Conservation (phyloP, 2,888 invertebrate genomes). For the Leucophenga maculata region DNA sequence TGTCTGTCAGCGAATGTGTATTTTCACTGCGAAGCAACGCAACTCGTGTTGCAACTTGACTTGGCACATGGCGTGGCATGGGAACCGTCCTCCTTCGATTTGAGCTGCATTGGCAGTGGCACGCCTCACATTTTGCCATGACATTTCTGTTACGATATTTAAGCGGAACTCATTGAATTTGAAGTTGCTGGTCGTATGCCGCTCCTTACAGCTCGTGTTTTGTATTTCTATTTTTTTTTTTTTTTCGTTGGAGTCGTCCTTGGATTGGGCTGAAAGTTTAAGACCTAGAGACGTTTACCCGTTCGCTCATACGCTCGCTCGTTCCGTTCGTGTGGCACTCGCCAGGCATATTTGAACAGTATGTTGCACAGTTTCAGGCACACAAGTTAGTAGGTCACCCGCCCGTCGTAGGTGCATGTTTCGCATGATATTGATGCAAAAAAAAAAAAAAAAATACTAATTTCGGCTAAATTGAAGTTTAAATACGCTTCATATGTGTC, state of each 20-base stretch:
- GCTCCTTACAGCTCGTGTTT: not conserved
- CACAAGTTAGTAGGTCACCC: constrained; percentile 18
- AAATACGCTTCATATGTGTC: too few relatives aligned
- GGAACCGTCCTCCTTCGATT: too few relatives aligned
- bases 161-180: constrained; percentile 6
- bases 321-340: constrained; percentile 1
- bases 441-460: not conserved
- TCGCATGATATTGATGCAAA: not conserved
- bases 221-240: not conserved
- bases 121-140: not conserved
- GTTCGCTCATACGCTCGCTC: not conserved
- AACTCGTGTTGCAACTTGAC: too few relatives aligned
- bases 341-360: constrained; percentile 42
- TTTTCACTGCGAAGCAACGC: too few relatives aligned
- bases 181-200: not conserved
- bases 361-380: constrained; percentile 38
- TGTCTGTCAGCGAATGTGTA: too few relatives aligned
- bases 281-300: not conserved
- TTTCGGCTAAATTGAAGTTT: not conserved
- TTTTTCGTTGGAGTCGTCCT: constrained; percentile 9
- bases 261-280: not conserved
- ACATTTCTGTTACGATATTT: constrained; percentile 2
- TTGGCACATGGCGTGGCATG: too few relatives aligned
- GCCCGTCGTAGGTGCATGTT: constrained; percentile 5
- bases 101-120: not conserved